phyloP scores from a whole-genome alignment of 2,113 vertebrate species.

The Petrocephalus microphthalmus region DNA sequence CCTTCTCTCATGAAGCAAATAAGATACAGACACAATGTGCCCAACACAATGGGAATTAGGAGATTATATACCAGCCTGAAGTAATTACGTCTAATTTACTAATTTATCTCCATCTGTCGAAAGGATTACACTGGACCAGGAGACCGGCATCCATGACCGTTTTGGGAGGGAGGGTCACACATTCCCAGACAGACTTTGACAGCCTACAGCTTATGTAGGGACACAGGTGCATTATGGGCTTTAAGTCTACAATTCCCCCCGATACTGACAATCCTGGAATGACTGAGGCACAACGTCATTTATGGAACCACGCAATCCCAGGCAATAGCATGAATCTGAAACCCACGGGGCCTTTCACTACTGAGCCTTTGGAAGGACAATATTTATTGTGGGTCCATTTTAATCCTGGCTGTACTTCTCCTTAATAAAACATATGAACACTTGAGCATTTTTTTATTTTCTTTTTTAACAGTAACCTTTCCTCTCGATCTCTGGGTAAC shows the following conservation, averaged over 20 bases:
- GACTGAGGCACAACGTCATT: not conserved
- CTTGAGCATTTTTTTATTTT: not conserved
- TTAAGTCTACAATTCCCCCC: not conserved
- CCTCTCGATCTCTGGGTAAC: not conserved
- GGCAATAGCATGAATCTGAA: not conserved
- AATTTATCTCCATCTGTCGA: slow-evolving; percentile 55
- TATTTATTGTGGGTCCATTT: not conserved
- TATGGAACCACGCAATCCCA: not conserved
- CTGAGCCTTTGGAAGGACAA: not conserved
- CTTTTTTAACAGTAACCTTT: not conserved
- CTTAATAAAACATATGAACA: not conserved
- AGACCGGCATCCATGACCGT: too few relatives aligned
- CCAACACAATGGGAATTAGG: slow-evolving; percentile 42
- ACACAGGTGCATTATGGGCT: not conserved
- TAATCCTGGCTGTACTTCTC: not conserved
- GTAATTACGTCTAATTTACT: slow-evolving; percentile 58
- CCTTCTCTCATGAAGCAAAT: not conserved
- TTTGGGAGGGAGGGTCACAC: not conserved
- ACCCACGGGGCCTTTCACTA: too few relatives aligned
- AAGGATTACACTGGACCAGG: slow-evolving; percentile 37
- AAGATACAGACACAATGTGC: not conserved
- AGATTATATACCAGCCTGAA: slow-evolving; percentile 55
- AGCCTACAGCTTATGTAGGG: not conserved
- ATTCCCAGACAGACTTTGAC: not conserved
- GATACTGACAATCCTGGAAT: not conserved